Conservation (phyloP, 2,113 vertebrate species). For the Mus musculus region GRCm39 chr19:26448001-26448500, state of each 20-base stretch:
- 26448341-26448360: not conserved
- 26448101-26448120: not conserved
- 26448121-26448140: not conserved
- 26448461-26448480: slow-evolving; percentile 74
- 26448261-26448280: not conserved
- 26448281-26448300: not conserved
- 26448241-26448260: not conserved
- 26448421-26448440: slow-evolving; percentile 34
- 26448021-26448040: not conserved
- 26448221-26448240: not conserved
- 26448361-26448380: not conserved
- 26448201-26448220: not conserved
- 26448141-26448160: not conserved
- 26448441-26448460: slow-evolving; percentile 43
- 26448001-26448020: not conserved
- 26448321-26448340: not conserved
- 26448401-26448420: not conserved
- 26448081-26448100: not conserved
- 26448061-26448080: not conserved
- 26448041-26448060: not conserved
- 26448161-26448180: too few relatives aligned
- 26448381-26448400: not conserved
- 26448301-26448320: not conserved
- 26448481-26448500: slow-evolving; percentile 76
- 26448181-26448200: not conserved